phyloP scores from a whole-genome alignment of 2,113 vertebrate genomes.

The Macrotis lagotis region DNA sequence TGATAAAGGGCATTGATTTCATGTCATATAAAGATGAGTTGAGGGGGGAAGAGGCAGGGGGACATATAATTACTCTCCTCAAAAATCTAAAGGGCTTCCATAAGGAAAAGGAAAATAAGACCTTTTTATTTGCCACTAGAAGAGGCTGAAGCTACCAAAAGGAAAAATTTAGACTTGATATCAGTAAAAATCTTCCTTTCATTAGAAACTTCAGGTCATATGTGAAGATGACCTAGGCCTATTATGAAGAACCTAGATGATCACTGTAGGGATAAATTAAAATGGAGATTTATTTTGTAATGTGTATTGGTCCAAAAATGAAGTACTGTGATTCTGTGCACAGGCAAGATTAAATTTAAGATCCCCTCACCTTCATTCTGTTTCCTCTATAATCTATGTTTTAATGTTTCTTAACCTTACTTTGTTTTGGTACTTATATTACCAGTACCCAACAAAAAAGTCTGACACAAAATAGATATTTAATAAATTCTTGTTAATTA shows the following conservation, averaged over 20 bases:
- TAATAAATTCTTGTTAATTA: background rate
- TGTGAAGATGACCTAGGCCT: too few species aligned
- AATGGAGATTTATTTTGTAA: background rate
- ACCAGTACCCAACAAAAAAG: too few species aligned
- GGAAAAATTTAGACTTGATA: background rate
- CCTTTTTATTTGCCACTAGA: background rate
- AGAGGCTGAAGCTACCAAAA: background rate
- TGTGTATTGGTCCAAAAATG: background rate
- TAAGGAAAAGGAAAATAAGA: background rate
- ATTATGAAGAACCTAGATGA: background rate
- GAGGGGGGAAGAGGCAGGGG: background rate
- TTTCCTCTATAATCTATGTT: too few species aligned
- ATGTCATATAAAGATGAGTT: background rate
- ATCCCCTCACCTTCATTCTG: too few species aligned
- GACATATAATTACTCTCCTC: background rate
- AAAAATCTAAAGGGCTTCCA: background rate
- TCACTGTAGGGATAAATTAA: background rate
- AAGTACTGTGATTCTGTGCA: background rate
- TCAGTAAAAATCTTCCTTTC: background rate
- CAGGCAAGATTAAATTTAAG: too few species aligned
- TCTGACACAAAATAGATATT: too few species aligned
- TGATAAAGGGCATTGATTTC: background rate
- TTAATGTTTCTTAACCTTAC: too few species aligned
- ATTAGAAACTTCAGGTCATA: too few species aligned
- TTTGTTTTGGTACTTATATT: too few species aligned